Base-by-base conservation (phyloP, 2,888 invertebrate species). In the Pocota personata region DNA sequence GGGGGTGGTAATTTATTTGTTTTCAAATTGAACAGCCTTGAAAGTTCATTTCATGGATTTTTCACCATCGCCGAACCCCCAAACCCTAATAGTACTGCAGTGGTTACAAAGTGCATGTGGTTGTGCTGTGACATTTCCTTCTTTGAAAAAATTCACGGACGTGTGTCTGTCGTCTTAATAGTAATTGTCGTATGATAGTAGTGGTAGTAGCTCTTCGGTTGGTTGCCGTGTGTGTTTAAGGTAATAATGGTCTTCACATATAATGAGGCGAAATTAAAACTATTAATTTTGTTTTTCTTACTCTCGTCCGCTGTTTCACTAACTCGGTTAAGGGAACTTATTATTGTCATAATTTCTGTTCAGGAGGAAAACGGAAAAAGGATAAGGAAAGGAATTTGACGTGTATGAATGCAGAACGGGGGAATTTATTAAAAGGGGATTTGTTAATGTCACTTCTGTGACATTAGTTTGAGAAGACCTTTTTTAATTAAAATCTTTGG, bases 1-100 rank as follows among this genome's bases (percentile, higher is more conserved):
- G 83, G 67, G 83, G 83, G 78, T 78, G 83, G 83, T 83, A 83
- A 83, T 83, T 83, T 83, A 83, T 83, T 83, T 83, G 73, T 78
- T 83, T 83, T 83, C 83, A 83, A 83, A 83, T 83, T 83, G 73
- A 83, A 73, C 83, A 83, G 83, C 83, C 83, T 83, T 83, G 83
- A 83, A 83, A 83, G 83, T 83, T 83, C 73, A 73, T 73, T 83
- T 83, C 83, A 78, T 78, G 72, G 73, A 78, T 83, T 78, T 72
- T 80, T 82, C 62, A 64, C 55, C 32, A 55, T 12, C n/a, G 12
- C 14, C 37, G 12, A 10, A 10, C 6, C 3, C 43, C 14, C 1
- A 4, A 21, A 1, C 14, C 4, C 12, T 12, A 21, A n/a, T 24
- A 37, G 7, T 4, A 64, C 64, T 52, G 55, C 67, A 55, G 40